These are phyloP conservation scores for Papilio xuthus DNA, from an alignment of 1,140 invertebrate species.

Conservation along the genomic window DNA sequence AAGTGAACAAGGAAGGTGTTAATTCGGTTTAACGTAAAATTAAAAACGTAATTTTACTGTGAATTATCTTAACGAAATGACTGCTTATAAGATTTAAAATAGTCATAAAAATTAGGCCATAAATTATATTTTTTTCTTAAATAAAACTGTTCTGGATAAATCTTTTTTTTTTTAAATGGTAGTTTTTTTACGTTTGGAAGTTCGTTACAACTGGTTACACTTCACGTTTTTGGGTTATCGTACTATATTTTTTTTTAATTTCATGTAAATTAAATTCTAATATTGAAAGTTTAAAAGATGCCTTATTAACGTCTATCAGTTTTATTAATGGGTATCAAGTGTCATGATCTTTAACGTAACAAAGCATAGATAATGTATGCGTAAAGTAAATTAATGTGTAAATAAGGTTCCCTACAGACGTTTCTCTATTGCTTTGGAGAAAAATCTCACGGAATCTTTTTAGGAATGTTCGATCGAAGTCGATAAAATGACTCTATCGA, in stretches of 20 bases:
- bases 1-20: no score
- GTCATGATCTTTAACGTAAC: background rate
- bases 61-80: no score
- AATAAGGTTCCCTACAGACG: background rate
- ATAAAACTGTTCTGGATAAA: no score
- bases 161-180: background rate
- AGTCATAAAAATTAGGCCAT: no score
- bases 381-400: conserved; percentile 21
- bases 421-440: background rate
- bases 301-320: background rate
- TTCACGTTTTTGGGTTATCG: background rate
- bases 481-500: conserved; percentile 25
- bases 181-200: background rate
- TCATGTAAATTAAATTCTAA: conserved; percentile 17
- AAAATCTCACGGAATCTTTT: conserved; percentile 12
- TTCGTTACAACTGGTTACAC: background rate
- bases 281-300: background rate
- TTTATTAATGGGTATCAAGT: conserved; percentile 26
- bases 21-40: no score
- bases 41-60: no score
- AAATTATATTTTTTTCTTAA: no score
- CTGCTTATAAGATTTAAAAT: no score
- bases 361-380: conserved; percentile 8
- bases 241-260: background rate
- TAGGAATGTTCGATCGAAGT: background rate